Evolutionary conservation across 35 echinoderm and acorn worm species (phyloP).

Genomic region (Eucidaris tribuloides): DNA sequence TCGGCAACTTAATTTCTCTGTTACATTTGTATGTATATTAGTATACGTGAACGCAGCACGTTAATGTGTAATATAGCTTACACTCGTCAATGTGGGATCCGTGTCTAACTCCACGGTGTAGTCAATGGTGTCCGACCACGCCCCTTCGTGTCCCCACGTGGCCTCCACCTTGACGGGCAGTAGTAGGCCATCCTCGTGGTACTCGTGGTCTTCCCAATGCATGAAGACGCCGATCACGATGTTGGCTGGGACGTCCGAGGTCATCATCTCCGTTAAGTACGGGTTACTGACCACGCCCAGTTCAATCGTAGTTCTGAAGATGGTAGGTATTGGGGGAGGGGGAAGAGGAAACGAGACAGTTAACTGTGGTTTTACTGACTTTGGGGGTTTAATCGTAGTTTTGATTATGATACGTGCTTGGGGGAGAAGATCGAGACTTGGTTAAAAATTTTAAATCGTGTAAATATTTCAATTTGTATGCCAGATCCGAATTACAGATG

Average conservation of each 20-base stretch:
- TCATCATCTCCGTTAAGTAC: conserved; percentile 27
- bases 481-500: no score
- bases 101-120: conserved; percentile 53
- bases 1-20: background rate
- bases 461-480: no score
- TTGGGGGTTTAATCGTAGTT: no score
- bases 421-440: no score
- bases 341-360: no score
- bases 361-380: no score
- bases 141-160: conserved; percentile 27
- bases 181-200: conserved; percentile 38
- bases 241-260: background rate
- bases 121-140: conserved; percentile 46
- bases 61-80: background rate
- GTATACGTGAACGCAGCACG: background rate
- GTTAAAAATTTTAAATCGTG: no score
- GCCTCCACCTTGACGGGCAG: conserved; percentile 28
- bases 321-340: no score
- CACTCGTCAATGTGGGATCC: background rate
- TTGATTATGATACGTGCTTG: no score
- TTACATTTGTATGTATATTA: background rate
- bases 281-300: conserved; percentile 59
- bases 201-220: conserved; percentile 58
- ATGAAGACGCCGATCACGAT: conserved; percentile 45
- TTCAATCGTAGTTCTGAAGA: conserved; percentile 6